Percentiles rank a stretch among this genome's conserved stretches.
These are phyloP conservation scores for Plutella xylostella DNA, from an alignment of 2,888 invertebrate genomes.

Conservation along the genomic window DNA sequence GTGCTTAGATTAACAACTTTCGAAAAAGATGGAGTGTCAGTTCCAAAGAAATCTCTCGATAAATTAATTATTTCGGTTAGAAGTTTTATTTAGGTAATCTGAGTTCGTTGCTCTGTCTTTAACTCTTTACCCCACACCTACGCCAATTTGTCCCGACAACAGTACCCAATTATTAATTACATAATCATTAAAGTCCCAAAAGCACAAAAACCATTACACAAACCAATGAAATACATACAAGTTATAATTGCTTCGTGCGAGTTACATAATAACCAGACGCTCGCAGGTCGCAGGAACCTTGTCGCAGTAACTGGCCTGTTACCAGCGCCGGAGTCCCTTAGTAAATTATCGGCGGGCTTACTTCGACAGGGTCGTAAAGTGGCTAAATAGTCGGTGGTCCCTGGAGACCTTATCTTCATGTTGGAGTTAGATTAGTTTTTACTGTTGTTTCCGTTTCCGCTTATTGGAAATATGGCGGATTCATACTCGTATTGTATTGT, in stretches of 20 bases:
- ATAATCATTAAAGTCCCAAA: too few species aligned
- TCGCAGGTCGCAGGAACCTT: slow-evolving; percentile 18
- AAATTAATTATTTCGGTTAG: too few species aligned
- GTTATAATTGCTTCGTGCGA: slow-evolving; percentile 25
- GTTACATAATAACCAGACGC: slow-evolving; percentile 1
- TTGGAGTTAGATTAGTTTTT: slow-evolving; percentile 57
- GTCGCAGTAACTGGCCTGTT: slow-evolving; percentile 18
- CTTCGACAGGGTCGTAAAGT: slow-evolving; percentile 39
- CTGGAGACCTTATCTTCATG: slow-evolving; percentile 49
- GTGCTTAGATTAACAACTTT: too few species aligned
- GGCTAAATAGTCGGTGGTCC: slow-evolving; percentile 41
- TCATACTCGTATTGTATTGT: slow-evolving; percentile 6
- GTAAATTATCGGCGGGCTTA: slow-evolving; percentile 28
- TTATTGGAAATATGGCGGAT: slow-evolving; percentile 45
- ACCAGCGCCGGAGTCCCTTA: slow-evolving; percentile 16
- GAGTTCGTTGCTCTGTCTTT: too few species aligned
- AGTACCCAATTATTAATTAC: too few species aligned
- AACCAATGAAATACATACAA: background rate
- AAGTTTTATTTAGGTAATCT: too few species aligned
- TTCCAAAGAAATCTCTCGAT: too few species aligned
- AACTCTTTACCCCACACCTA: too few species aligned
- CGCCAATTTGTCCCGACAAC: too few species aligned
- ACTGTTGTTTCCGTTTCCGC: slow-evolving; percentile 34
- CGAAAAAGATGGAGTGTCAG: too few species aligned
- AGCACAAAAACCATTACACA: too few species aligned